Base-by-base conservation (phyloP, 2,797 vertebrate species). In the Rhynchonycteris naso region DNA sequence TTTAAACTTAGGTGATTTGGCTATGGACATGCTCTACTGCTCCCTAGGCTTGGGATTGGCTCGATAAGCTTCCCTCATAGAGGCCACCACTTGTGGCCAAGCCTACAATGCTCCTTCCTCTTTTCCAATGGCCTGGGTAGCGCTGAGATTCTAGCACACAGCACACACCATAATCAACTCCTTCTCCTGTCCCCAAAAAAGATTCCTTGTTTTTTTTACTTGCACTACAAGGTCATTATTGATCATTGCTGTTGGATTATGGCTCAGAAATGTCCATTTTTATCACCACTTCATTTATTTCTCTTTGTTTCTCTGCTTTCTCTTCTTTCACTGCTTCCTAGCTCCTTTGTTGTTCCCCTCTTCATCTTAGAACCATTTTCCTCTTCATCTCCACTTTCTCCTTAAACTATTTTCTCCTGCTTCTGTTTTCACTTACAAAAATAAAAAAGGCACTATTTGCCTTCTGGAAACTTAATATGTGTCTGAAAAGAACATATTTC, bases 391-490 rank as follows among this genome's bases (percentile, higher is more conserved):
- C 61, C 14, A 59, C 4, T 79, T 38, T 63, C 11, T 75, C 71
- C 76, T 78, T 52, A 83, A 91, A 81, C 19, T 50, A 19, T 58
- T 88, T 91, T 78, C 33, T 43, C 66, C 43, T 89, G 59, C 54
- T 56, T 95, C 75, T 91, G 84, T 63, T 94, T 91, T 95, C 56
- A 58, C 63, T 92, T 68, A 59, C 69, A 90, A 54, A 95, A 90
- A 56, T 82, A 59, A 95, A 90, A 56, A 85, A 65, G 21, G 50
- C 9, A 59, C 43, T 75, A 24, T 74, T 95, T 90, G 78, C 68
- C 88, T 90, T 91, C 76, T 95, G 93, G 79, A 93, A 94, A 94
- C 35, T 56, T 79, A 87, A 79, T 69, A 82, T 90, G 93, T 94
- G 79, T 93, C 58, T 88, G 81, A 80, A 91, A 94, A 94, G 47